Evolutionary conservation across 2,888 invertebrate species (phyloP).

Genomic region (Machimus atricapillus): DNA sequence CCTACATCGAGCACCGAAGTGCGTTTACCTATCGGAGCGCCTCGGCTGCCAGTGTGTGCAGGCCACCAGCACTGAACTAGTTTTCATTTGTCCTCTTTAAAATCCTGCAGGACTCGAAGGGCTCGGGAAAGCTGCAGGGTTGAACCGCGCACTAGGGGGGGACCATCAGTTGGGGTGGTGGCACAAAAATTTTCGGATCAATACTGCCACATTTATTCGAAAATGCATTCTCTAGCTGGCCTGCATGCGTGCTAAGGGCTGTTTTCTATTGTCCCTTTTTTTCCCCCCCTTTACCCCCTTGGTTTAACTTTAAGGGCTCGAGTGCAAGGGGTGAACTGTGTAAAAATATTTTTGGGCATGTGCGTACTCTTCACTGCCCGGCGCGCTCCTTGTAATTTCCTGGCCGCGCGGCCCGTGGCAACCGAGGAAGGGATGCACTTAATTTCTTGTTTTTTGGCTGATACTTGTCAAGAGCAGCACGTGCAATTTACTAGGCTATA

Average conservation of each 20-base stretch:
- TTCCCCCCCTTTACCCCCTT: background rate
- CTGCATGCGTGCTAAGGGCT: slow-evolving; percentile 25
- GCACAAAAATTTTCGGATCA: slow-evolving; percentile 30
- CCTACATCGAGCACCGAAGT: background rate
- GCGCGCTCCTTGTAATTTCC: background rate
- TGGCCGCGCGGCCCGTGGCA: background rate
- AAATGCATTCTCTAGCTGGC: slow-evolving; percentile 29
- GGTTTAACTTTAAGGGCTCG: too few relatives aligned
- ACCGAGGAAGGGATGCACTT: slow-evolving; percentile 26
- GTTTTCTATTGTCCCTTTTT: background rate
- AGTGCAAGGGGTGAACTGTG: slow-evolving; percentile 10
- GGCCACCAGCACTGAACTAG: slow-evolving; percentile 15
- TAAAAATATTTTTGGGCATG: slow-evolving; percentile 25
- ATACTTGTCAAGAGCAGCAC: slow-evolving; percentile 38
- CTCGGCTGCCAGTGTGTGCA: background rate
- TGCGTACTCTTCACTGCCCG: slow-evolving; percentile 5
- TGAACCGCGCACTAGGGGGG: background rate
- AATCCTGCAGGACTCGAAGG: background rate
- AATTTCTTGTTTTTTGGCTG: background rate
- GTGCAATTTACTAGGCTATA: slow-evolving; percentile 36
- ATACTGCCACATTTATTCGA: slow-evolving; percentile 26
- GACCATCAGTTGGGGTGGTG: background rate
- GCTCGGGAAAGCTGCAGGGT: background rate
- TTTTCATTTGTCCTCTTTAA: slow-evolving; percentile 27
- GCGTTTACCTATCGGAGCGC: background rate